Evolutionary conservation across 2,888 invertebrate species (phyloP), one percentile per base, ranked within the genome.

Genomic region (Tholera decimalis): DNA sequence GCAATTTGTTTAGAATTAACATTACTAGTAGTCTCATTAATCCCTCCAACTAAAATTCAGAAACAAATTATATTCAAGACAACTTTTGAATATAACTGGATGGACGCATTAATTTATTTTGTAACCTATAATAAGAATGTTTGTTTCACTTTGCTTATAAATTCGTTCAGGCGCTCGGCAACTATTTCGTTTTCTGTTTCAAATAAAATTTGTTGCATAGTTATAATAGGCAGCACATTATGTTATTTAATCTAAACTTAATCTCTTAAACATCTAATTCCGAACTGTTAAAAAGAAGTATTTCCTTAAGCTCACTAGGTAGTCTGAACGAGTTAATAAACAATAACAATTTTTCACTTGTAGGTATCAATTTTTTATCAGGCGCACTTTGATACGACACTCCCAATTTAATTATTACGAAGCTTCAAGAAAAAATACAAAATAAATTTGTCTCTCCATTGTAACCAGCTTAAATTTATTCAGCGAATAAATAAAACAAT

Each of bases 401-500:
- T 39, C 26, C 20, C 0, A 47, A 35, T 47, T 26, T 44, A 15
- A 22, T 20, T 20, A 22, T 20, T 20, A 33, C 9, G 2, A 18
- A 44, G 0, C 15, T 26, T 15, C 15, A 33, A 11, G n/a, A n/a
- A 33, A n/a, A 22, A n/a, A 35, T 18, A 44, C 13, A 44, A 50
- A 33, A 39, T 39, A 39, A 44, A 58, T 26, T 26, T 1, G 2
- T 15, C 4, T 39, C 9, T 33, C 30, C 18, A 24, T 28, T 28
- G 46, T 56, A 44, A 50, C 37, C 6, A 44, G 37, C 9, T 18
- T 44, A 37, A 66, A 66, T 50, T 8, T 35, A 35, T 58, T 39
- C 33, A 68, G 15, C 5, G 8, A 18, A 46, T 68, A 43, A 37
- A 57, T 64, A 24, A 33, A 51, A 60, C 35, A 59, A 59, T 56